These are phyloP conservation scores for Archivesica marissinica DNA, from an alignment of 1,140 invertebrate species.

Conservation along the genomic window DNA sequence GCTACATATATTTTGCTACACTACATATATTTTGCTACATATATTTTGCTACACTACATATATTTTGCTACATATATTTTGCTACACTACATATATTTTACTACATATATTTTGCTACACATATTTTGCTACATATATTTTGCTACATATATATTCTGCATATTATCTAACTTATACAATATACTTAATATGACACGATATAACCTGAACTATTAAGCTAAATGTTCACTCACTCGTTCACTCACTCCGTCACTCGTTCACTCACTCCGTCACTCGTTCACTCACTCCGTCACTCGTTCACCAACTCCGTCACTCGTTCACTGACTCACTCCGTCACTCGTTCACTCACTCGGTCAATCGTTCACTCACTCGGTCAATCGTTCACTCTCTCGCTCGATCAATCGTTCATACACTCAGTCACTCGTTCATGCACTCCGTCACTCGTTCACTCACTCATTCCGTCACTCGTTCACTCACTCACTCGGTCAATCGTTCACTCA, in stretches of 20 bases:
- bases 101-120: too few relatives aligned
- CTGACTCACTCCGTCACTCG: background rate
- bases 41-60: too few relatives aligned
- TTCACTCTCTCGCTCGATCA: background rate
- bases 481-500: constrained; percentile 22
- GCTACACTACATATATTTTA: too few relatives aligned
- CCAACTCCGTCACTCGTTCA: background rate
- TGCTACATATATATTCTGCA: too few relatives aligned
- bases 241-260: background rate
- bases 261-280: background rate
- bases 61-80: too few relatives aligned
- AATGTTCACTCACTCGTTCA: constrained; percentile 10
- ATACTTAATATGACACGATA: too few relatives aligned
- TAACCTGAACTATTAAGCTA: too few relatives aligned
- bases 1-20: too few relatives aligned
- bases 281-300: constrained; percentile 2
- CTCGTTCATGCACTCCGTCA: background rate
- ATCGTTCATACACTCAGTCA: constrained; percentile 3
- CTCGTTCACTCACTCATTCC: background rate
- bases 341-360: background rate
- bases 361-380: background rate
- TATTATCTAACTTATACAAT: too few relatives aligned
- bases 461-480: constrained; percentile 12
- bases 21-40: too few relatives aligned
- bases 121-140: too few relatives aligned